A percentile compares a stretch with the other conserved stretches of the same genome.
Conservation (phyloP, 1,140 invertebrate genomes). For the Aphis gossypii region DNA sequence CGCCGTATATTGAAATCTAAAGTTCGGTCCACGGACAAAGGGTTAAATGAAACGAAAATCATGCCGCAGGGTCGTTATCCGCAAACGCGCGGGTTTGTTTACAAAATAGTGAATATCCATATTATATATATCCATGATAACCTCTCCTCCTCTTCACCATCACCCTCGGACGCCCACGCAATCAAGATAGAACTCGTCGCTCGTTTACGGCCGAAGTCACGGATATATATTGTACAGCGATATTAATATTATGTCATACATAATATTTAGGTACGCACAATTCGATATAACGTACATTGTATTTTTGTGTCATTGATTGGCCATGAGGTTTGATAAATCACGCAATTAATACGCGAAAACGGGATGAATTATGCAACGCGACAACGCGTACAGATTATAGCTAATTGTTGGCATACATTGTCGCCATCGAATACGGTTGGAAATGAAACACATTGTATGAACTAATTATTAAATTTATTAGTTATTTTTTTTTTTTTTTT, state of each 20-base stretch:
- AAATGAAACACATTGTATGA: neutral
- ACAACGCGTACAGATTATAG: too few relatives aligned
- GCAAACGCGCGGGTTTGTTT: neutral
- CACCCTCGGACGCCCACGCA: neutral
- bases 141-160: neutral
- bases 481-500: neutral
- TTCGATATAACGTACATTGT: neutral
- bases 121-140: neutral
- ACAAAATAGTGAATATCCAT: neutral
- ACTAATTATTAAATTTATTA: neutral
- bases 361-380: neutral
- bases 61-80: neutral
- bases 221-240: neutral
- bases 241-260: neutral
- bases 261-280: neutral
- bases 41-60: conserved; percentile 43
- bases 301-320: neutral
- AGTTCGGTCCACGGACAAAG: conserved; percentile 12
- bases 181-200: neutral
- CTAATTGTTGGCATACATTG: neutral
- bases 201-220: neutral
- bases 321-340: neutral
- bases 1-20: neutral
- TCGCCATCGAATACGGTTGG: neutral
- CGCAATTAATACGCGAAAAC: neutral